Evolutionary conservation across 2,888 invertebrate genomes (phyloP), one percentile per base, ranked within the genome.

Genomic region (Melinaea marsaeus): DNA sequence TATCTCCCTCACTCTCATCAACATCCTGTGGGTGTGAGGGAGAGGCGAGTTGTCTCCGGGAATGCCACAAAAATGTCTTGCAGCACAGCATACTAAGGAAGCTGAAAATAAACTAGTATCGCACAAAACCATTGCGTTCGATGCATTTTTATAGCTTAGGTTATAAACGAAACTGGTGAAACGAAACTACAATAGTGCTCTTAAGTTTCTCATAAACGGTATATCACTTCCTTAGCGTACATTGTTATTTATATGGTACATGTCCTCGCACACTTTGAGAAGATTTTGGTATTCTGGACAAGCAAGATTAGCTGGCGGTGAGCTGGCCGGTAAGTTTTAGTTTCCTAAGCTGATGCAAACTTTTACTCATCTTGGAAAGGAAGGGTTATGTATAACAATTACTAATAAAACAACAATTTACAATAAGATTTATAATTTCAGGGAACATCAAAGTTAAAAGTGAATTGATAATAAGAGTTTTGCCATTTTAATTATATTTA

Each of bases 61-160:
- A 69, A 62, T 60, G 62, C 67, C 68, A 71, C 72, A 71, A 69
- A 72, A 71, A 70, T 67, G 71, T 71, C 70, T 72, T 66, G 63
- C 64, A 67, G 66, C 71, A 74, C 74, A 68, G 69, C 66, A 69
- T 69, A 74, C 71, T 69, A 70, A 67, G 69, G 74, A 73, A 73
- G 74, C 73, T 71, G 72, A 72, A 74, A 78, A 69, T 79, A 80
- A 81, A 80, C 75, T 70, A 74, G 75, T 72, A 71, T 72, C 69
- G 75, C 73, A 73, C 75, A 74, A 78, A 79, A 78, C 76, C 75
- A 75, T 78, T 80, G 82, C 83, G 79, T 85, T 85, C 86, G 83
- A 86, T 88, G 87, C 87, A 87, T 86, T 88, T 88, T 89, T 89
- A 88, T 86, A 77, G 83, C 74, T 75, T 60, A 55, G 67, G 83